Evolutionary conservation across 1,140 invertebrate genomes (phyloP), one percentile per base, ranked within the genome.

Genomic region (Drosophila santomea): DNA sequence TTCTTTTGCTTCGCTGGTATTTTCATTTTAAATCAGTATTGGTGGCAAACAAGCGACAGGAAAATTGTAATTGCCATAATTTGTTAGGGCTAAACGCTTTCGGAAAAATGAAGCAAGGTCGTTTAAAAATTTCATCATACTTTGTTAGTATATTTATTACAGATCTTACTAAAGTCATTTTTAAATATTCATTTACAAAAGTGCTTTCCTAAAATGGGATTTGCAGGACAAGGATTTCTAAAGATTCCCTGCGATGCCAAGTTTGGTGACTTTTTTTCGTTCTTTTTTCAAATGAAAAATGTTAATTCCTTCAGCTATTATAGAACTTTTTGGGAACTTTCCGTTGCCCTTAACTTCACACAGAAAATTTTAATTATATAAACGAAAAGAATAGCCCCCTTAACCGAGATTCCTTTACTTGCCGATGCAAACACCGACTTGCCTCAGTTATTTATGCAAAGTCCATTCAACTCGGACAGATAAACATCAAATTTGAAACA

Each of bases 401-500:
- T 73, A 73, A 15, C n/a, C 36, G 36, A 56, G 56, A 51, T 39
- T 43, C 38, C 48, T 51, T 54, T 44, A 54, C 52, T 64, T 66
- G 67, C 35, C 12, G 12, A 14, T 25, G 15, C 43, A 38, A 48
- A 12, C 63, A 67, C 64, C 64, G 64, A 68, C 64, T 71, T 28
- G 32, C 45, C 41, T 36, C 32, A 28, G 35, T 23, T 66, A 66
- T 66, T 68, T 67, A 68, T 76, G 41, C 56, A 76, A 68, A 77
- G 74, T 76, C 73, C 73, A 68, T 77, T 77, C 74, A 77, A 77
- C 74, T 77, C 51, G 50, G 56, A 76, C 64, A 55, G 73, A 75
- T 67, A 67, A 75, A 25, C 55, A 75, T 75, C 73, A 59, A 58
- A 66, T 51, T 32, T 56, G 43, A 48, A 56, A 57, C 60, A 74